phyloP scores from a whole-genome alignment of 2,113 vertebrate genomes.

The Trogon surrucura region DNA sequence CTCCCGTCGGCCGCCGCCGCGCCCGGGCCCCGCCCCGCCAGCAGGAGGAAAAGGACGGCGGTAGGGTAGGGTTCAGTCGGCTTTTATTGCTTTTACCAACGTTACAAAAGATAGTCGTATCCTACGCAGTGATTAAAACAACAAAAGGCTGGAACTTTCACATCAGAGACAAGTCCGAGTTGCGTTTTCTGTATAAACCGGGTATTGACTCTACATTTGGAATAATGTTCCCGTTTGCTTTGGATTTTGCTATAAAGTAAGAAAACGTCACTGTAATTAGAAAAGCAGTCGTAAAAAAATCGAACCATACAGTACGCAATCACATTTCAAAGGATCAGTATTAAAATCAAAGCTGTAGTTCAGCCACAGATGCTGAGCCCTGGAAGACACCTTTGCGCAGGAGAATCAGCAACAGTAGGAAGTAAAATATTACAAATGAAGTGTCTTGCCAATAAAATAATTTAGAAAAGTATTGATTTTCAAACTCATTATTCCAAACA shows the following conservation, averaged over 20 bases:
- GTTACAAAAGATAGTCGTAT: slow-evolving; percentile 82
- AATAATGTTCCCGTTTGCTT: slow-evolving; percentile 64
- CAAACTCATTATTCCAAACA: slow-evolving; percentile 48
- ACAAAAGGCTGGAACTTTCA: slow-evolving; percentile 74
- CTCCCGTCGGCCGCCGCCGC: too few relatives aligned
- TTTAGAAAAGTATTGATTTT: slow-evolving; percentile 49
- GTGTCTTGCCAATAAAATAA: slow-evolving; percentile 41
- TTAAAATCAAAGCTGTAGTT: slow-evolving; percentile 71
- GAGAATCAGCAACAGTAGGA: slow-evolving; percentile 59
- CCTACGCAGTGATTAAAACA: slow-evolving; percentile 72
- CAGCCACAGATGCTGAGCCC: slow-evolving; percentile 64
- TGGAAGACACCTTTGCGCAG: slow-evolving; percentile 69
- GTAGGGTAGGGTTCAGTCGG: slow-evolving; percentile 25
- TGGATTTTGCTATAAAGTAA: slow-evolving; percentile 75
- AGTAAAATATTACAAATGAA: slow-evolving; percentile 26
- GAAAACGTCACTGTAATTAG: slow-evolving; percentile 70
- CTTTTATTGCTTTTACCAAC: slow-evolving; percentile 91
- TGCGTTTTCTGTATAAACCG: slow-evolving; percentile 64
- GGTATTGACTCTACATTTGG: slow-evolving; percentile 56
- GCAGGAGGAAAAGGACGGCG: too few relatives aligned
- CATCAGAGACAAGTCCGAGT: slow-evolving; percentile 56
- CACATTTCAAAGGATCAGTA: slow-evolving; percentile 68
- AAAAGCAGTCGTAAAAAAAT: slow-evolving; percentile 79
- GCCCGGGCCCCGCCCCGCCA: too few relatives aligned
- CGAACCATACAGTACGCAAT: slow-evolving; percentile 60